These are phyloP conservation scores for Cuniculus paca DNA, from an alignment of 2,797 vertebrate species.

Conservation along the genomic window DNA sequence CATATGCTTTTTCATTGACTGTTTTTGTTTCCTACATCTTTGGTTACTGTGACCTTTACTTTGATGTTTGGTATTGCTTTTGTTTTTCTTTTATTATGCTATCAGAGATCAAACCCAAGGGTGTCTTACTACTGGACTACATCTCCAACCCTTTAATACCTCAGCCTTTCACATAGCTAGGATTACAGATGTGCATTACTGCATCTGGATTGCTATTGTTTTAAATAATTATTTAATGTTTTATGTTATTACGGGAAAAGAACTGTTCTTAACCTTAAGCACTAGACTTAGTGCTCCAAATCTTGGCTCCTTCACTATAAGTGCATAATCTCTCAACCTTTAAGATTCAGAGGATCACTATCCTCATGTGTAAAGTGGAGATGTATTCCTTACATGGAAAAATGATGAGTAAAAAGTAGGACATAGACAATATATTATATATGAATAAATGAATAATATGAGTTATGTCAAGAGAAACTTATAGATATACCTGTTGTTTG, in stretches of 20 bases:
- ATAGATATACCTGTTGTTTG: neutral
- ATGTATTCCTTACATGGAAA: neutral
- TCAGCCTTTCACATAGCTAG: neutral
- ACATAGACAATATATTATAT: neutral
- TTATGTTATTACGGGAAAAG: neutral
- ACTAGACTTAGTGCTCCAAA: neutral
- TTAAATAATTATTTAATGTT: neutral
- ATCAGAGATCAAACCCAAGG: neutral
- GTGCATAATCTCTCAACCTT: neutral
- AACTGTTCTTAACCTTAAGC: neutral
- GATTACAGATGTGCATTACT: neutral
- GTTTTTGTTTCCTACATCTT: neutral
- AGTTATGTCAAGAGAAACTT: neutral
- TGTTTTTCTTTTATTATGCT: neutral
- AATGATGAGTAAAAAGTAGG: neutral
- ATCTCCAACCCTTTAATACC: neutral
- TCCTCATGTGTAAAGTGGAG: neutral
- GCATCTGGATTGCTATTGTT: neutral
- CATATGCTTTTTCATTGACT: neutral
- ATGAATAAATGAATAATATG: neutral
- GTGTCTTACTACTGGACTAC: neutral
- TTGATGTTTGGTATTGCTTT: neutral
- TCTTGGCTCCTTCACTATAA: neutral
- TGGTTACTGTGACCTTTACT: neutral
- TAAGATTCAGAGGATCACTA: neutral